Conservation (phyloP, 2,113 vertebrate genomes). For the Hemiscyllium ocellatum region DNA sequence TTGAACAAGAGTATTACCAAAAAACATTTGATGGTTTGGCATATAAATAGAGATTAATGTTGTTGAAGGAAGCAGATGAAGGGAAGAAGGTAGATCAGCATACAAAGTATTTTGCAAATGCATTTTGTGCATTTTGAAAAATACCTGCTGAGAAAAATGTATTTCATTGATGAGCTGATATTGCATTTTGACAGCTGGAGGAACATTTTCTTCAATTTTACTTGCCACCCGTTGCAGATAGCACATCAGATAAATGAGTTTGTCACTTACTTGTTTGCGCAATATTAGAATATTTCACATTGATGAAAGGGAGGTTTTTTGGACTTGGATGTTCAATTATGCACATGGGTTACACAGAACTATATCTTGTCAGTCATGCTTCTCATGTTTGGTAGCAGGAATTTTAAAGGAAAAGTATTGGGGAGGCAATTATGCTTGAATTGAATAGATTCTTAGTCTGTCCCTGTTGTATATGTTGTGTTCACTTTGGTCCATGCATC, state of each 20-base stretch:
- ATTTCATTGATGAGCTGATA: background rate
- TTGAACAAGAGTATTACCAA: too few species aligned
- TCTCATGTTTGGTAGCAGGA: background rate
- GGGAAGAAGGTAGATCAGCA: background rate
- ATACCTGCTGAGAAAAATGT: background rate
- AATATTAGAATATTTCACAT: background rate
- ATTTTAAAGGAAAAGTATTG: background rate
- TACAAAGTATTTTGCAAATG: background rate
- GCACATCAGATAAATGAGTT: background rate
- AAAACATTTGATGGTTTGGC: too few species aligned
- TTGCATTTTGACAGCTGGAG: background rate
- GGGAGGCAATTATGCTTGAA: background rate
- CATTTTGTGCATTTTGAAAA: background rate
- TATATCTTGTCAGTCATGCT: background rate
- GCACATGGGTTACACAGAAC: background rate
- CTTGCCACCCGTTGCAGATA: background rate
- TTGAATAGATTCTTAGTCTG: background rate
- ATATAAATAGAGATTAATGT: background rate
- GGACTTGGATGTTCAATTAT: background rate
- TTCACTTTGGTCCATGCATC: background rate
- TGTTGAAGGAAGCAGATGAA: background rate
- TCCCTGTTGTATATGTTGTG: background rate
- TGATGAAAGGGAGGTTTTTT: background rate
- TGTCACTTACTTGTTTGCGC: background rate
- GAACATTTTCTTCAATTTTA: background rate